phyloP scores from a whole-genome alignment of 2,113 vertebrate species.

The Otolemur garnettii region DNA sequence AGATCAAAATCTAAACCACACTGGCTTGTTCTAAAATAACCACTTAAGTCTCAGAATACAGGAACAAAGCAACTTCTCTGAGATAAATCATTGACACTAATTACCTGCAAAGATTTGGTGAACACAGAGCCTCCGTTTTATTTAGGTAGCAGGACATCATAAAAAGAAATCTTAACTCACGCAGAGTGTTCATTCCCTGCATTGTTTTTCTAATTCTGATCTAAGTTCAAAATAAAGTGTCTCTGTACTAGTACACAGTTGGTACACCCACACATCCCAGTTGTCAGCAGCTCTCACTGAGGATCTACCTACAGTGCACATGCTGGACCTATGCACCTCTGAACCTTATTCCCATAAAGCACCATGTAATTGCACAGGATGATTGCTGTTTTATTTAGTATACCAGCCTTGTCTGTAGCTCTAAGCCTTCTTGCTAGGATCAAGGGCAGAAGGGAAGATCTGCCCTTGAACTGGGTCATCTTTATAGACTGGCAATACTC shows the following conservation, averaged over 20 bases:
- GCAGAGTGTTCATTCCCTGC: not conserved
- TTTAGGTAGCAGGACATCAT: constrained; percentile 28
- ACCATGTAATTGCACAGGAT: not conserved
- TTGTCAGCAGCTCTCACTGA: not conserved
- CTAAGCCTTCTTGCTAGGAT: not conserved
- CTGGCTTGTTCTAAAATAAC: constrained; percentile 79
- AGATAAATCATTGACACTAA: constrained; percentile 84
- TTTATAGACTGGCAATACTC: not conserved
- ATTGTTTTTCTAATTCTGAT: constrained; percentile 50
- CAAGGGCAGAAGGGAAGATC: not conserved
- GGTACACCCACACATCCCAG: not conserved
- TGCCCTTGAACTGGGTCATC: not conserved
- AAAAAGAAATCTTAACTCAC: constrained; percentile 66
- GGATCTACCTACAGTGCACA: not conserved
- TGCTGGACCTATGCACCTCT: not conserved
- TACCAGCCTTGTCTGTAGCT: not conserved
- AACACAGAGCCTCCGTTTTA: constrained; percentile 72
- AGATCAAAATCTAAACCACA: constrained; percentile 85
- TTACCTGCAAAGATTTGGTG: constrained; percentile 76
- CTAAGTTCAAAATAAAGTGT: constrained; percentile 53
- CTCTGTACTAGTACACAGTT: not conserved
- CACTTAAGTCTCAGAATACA: constrained; percentile 75
- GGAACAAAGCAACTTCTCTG: constrained; percentile 78
- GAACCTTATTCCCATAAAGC: not conserved
- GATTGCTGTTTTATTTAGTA: not conserved